phyloP scores from a whole-genome alignment of 2,888 invertebrate genomes.

The Periphyllus acericola region DNA sequence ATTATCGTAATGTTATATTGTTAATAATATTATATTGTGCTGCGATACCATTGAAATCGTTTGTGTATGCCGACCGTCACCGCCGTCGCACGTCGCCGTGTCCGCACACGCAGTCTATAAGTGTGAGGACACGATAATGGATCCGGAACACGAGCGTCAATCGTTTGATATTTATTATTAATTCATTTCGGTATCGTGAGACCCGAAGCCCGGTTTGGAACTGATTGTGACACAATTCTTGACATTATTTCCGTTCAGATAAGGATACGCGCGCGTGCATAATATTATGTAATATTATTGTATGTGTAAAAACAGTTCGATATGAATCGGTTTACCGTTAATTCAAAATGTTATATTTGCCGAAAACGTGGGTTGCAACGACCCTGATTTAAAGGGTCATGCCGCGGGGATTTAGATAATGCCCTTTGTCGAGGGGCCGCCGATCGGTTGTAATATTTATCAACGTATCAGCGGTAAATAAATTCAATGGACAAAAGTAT shows the following conservation, averaged over 20 bases:
- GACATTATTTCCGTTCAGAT: background rate
- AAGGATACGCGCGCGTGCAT: background rate
- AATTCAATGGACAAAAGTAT: background rate
- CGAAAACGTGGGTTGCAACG: conserved; percentile 38
- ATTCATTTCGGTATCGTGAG: background rate
- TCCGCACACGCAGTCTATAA: background rate
- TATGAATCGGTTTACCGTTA: conserved; percentile 52
- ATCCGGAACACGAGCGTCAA: background rate
- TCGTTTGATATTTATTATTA: background rate
- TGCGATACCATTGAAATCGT: background rate
- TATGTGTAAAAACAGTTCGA: conserved; percentile 41
- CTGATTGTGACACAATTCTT: background rate
- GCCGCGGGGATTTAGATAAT: conserved; percentile 47
- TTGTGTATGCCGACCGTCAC: background rate
- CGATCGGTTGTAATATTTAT: conserved; percentile 49
- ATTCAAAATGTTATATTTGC: conserved; percentile 38
- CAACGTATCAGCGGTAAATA: conserved; percentile 26
- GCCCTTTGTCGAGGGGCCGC: conserved; percentile 46
- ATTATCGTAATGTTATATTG: no score
- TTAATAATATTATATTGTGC: no score
- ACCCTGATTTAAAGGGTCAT: conserved; percentile 57
- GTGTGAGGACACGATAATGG: background rate
- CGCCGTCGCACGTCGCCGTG: background rate
- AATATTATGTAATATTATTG: background rate
- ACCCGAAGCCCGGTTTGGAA: background rate